A percentile compares a stretch with the other conserved stretches of the same genome.
phyloP scores from a whole-genome alignment of 1,140 invertebrate species.

The Drosophila jambulina region DNA sequence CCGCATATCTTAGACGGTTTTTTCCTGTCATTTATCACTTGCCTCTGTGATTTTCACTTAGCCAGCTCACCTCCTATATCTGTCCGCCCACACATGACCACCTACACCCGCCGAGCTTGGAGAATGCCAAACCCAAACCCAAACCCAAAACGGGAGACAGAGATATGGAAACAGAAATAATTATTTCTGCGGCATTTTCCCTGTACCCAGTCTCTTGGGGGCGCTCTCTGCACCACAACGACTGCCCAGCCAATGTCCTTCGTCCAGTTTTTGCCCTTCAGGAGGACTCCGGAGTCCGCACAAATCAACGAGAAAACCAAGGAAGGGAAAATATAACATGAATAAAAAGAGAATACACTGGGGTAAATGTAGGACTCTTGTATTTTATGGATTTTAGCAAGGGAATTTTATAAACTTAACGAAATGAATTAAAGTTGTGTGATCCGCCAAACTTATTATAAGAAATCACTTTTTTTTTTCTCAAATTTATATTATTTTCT shows the following conservation, averaged over 20 bases:
- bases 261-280: slow-evolving; percentile 60
- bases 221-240: slow-evolving; percentile 12
- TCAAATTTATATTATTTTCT: background rate
- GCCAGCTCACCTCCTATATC: slow-evolving; percentile 15
- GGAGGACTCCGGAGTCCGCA: slow-evolving; percentile 56
- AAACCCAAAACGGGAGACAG: slow-evolving; percentile 39
- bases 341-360: slow-evolving; percentile 14
- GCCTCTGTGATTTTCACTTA: slow-evolving; percentile 26
- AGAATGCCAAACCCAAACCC: slow-evolving; percentile 19
- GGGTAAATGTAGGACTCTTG: background rate
- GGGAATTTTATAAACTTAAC: background rate
- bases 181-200: slow-evolving; percentile 77
- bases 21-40: slow-evolving; percentile 33
- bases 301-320: slow-evolving; percentile 7
- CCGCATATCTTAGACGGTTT: slow-evolving; percentile 16
- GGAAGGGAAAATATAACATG: slow-evolving; percentile 7
- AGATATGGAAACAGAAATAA: slow-evolving; percentile 79
- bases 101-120: slow-evolving; percentile 31
- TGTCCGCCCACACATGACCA: slow-evolving; percentile 30
- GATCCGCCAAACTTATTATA: no score
- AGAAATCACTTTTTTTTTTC: background rate
- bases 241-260: slow-evolving; percentile 34
- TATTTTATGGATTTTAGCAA: background rate
- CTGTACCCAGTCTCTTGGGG: slow-evolving; percentile 58
- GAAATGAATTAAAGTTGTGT: background rate